Conservation (phyloP, 2,888 invertebrate species). For the Andrena bicolor region DNA sequence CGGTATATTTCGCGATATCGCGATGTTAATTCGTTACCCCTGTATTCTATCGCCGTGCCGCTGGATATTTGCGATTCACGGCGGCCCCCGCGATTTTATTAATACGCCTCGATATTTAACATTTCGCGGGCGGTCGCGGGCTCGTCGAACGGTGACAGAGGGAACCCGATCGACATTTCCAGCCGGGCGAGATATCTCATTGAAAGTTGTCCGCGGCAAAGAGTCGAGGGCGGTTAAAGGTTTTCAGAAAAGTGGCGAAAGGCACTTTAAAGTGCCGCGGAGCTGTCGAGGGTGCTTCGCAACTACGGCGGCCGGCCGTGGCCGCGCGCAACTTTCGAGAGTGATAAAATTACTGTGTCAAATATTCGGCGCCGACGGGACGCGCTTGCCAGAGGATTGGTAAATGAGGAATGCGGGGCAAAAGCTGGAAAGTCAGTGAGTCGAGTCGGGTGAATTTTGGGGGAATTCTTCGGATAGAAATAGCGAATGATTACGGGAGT, state of each 20-base stretch:
- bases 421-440: background rate
- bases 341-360: slow-evolving; percentile 55
- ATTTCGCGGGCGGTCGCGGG: slow-evolving; percentile 22
- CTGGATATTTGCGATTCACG: slow-evolving; percentile 50
- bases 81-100: slow-evolving; percentile 13
- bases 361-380: slow-evolving; percentile 11
- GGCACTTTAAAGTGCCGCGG: slow-evolving; percentile 47
- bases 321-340: slow-evolving; percentile 46
- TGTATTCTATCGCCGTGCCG: slow-evolving; percentile 34
- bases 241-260: slow-evolving; percentile 43
- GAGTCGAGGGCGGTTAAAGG: slow-evolving; percentile 45
- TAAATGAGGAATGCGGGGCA: background rate
- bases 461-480: too few species aligned
- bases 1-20: slow-evolving; percentile 21
- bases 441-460: too few species aligned
- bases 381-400: background rate
- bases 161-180: background rate
- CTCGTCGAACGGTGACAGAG: background rate
- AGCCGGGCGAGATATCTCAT: background rate
- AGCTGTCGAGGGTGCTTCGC: slow-evolving; percentile 53
- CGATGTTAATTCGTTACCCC: slow-evolving; percentile 36
- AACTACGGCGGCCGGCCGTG: slow-evolving; percentile 11
- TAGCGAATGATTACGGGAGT: too few species aligned
- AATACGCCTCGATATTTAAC: slow-evolving; percentile 45
- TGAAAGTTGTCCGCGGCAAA: slow-evolving; percentile 19